phyloP scores from a whole-genome alignment of 2,888 invertebrate species.

The Biston stratarius region DNA sequence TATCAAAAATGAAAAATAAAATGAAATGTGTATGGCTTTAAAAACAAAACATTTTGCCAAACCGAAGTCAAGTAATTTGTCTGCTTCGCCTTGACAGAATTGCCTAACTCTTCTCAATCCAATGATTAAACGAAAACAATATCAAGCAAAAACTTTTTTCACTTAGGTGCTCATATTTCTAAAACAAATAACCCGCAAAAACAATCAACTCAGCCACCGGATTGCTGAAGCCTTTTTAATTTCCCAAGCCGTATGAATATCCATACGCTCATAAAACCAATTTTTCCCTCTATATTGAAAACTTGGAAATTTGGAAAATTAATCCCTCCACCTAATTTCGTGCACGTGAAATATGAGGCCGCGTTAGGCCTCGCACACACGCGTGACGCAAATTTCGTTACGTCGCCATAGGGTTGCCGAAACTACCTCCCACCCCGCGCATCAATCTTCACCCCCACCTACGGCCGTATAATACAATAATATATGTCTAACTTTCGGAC shows the following conservation, averaged over 20 bases:
- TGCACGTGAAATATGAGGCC: constrained; percentile 80
- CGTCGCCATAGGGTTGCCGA: constrained; percentile 83
- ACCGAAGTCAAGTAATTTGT: background rate
- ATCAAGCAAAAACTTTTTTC: constrained; percentile 10
- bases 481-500: constrained; percentile 87
- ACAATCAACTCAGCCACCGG: constrained; percentile 35
- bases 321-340: constrained; percentile 82
- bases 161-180: constrained; percentile 3
- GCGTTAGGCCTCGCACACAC: constrained; percentile 66
- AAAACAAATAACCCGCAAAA: constrained; percentile 24
- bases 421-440: constrained; percentile 79
- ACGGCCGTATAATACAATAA: constrained; percentile 85
- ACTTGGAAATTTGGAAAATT: constrained; percentile 74
- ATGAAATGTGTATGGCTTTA: no score
- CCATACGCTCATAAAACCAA: constrained; percentile 60
- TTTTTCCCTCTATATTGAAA: constrained; percentile 81
- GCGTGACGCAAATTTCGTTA: constrained; percentile 82
- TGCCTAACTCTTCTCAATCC: background rate
- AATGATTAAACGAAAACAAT: constrained; percentile 1
- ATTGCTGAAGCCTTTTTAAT: constrained; percentile 74
- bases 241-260: constrained; percentile 62
- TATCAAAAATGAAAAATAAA: no score
- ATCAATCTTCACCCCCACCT: constrained; percentile 86
- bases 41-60: no score
- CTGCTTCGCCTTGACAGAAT: background rate